A percentile compares a stretch with the other conserved stretches of the same genome.
Evolutionary conservation across 2,113 vertebrate species (phyloP).

Genomic region (Nothobranchius furzeri): DNA sequence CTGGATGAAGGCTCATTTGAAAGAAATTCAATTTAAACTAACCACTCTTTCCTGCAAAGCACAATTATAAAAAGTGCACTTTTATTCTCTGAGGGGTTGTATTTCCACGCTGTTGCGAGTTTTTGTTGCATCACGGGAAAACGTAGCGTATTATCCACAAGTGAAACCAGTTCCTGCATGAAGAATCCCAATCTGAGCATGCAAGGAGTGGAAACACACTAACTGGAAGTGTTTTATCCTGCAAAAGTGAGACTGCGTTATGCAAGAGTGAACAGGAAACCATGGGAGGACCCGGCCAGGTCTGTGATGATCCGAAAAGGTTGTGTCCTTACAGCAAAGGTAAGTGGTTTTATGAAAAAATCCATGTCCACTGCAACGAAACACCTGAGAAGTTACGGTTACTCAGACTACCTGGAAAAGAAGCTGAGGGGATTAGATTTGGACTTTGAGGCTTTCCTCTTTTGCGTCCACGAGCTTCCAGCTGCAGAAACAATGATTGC

Average conservation of each 20-base stretch:
- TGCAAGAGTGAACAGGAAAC: conserved; percentile 62
- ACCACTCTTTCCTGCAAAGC: too few species aligned
- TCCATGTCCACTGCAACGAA: too few species aligned
- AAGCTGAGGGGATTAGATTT: conserved; percentile 47
- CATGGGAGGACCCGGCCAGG: conserved; percentile 36
- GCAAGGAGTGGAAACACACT: not conserved
- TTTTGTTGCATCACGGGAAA: too few species aligned
- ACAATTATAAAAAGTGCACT: too few species aligned
- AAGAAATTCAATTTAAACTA: too few species aligned
- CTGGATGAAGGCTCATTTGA: conserved; percentile 21
- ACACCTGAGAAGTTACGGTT: conserved; percentile 25
- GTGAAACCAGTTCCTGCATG: conserved; percentile 28
- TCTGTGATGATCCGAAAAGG: conserved; percentile 8
- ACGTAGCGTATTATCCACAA: too few species aligned
- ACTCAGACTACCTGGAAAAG: not conserved
- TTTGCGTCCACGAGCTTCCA: conserved; percentile 63
- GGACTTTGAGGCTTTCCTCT: conserved; percentile 18
- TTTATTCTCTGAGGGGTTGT: too few species aligned
- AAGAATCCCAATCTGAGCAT: not conserved
- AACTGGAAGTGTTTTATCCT: conserved; percentile 8
- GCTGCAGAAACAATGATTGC: conserved; percentile 74
- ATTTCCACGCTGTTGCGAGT: too few species aligned
- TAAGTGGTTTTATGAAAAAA: too few species aligned
- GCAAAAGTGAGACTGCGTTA: conserved; percentile 58
- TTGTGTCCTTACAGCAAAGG: too few species aligned